Evolutionary conservation across 2,113 vertebrate genomes (phyloP), one percentile per base, ranked within the genome.

Genomic region (Narcine bancroftii): DNA sequence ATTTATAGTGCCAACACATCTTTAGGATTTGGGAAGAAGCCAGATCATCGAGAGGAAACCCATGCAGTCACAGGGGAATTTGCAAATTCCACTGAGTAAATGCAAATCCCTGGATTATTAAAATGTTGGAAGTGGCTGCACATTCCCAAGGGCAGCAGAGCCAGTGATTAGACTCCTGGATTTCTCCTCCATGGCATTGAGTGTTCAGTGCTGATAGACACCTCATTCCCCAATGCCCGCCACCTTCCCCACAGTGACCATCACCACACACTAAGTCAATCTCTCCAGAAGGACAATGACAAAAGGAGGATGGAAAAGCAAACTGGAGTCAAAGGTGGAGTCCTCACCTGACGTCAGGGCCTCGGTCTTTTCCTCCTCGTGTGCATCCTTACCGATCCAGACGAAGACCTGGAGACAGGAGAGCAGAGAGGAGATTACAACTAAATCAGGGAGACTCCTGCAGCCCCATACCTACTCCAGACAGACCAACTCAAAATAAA

Each of bases 301-400:
- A 29, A 81, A 50, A 45, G 42, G 29, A 26, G n/a, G 29, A 83
- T 53, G 36, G 39, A 89, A 36, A 63, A n/a, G 9, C 1, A 33
- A 63, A 65, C n/a, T 29, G 33, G 11, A 19, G 29, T 17, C 33
- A 0, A 17, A 9, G 56, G 33, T 9, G 0, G 1, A 6, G 15
- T 60, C 29, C 65, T 97, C 94, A 99, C 99, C 99, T 29, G 98
- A 99, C 39, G 96, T 72, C 95, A 97, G 92, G 0, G 98, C 97
- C 93, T 99, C 98, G 0, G 96, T 97, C 96, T 99, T 99, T 93
- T 99, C 98, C 81, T 98, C 98, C 92, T 99, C 98, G 3, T 97
- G 97, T 71, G 99, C 97, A 71, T 99, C 98, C 83, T 97, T 97
- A 93, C 99, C 99, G 76, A 99, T 97, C 99, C 99, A 99, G 92